Base-by-base conservation (phyloP, 1,140 invertebrate species). In the Callitettix versicolor region DNA sequence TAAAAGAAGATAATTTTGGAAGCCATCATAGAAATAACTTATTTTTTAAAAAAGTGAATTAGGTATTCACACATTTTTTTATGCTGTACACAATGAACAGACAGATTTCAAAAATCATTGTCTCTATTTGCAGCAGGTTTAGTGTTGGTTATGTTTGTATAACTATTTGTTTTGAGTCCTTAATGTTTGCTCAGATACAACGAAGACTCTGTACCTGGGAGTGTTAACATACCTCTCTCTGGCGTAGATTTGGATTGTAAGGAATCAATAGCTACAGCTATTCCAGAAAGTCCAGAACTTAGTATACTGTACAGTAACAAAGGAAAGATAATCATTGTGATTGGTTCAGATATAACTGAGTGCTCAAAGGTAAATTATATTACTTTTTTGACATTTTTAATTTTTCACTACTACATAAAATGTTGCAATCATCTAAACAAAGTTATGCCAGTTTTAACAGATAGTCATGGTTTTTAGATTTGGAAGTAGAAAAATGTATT, bases 221-320 rank as follows among this genome's bases (percentile, higher is more conserved):
- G 90, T 69, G 80, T 93, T 30, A 95, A 93, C 68, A 84, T 94
- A 67, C 89, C 88, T 12, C 88, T 87, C 67, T 80, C 79, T 38
- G 84, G 80, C 38, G 82, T 90, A 4, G 82, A 62, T 30, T 55
- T 61, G 11, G 30, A 20, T 9, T 21, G 30, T 30, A 41, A 60
- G 20, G 36, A 54, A 40, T 26, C 33, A 12, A 44, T 54, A 46
- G 53, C n/a, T 2, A 46, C 44, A 26, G 42, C 55, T 42, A 52
- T 62, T 34, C 41, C 74, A 11, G 67, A 86, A 0, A 79, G 81
- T 15, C 71, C 79, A 1, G 79, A 86, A 58, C 74, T 76, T n/a
- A 71, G 72, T 36, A 67, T 70, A 59, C 62, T 84, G 65, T 72
- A 79, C 67, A 66, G 74, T 59, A 68, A 73, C 71, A 69, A 74